phyloP scores from a whole-genome alignment of 2,113 vertebrate genomes.

The Motacilla alba region DNA sequence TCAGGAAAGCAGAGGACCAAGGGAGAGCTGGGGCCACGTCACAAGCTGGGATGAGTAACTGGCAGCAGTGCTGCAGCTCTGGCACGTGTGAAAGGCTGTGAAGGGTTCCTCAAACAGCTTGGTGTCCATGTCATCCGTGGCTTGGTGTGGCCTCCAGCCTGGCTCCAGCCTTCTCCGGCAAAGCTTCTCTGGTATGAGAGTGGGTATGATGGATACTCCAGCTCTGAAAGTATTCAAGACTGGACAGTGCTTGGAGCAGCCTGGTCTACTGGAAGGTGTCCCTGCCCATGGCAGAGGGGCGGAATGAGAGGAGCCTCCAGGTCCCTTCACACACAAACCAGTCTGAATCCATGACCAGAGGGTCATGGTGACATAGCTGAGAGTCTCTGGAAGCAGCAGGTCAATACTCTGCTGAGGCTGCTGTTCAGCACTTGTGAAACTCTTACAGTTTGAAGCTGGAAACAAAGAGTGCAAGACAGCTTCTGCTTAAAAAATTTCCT shows the following conservation, averaged over 20 bases:
- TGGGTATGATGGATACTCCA: background rate
- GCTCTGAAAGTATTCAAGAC: background rate
- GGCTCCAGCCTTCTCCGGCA: background rate
- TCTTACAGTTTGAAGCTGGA: background rate
- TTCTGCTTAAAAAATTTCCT: constrained; percentile 21
- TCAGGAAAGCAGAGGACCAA: background rate
- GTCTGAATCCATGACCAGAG: background rate
- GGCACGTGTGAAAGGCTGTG: background rate
- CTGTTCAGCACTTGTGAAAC: background rate
- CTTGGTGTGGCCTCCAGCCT: background rate
- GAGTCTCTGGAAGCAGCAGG: background rate
- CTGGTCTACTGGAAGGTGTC: background rate
- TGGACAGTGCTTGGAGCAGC: background rate
- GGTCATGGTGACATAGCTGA: rapidly evolving
- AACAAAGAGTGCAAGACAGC: constrained; percentile 23
- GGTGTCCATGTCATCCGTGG: rapidly evolving
- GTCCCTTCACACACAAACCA: background rate
- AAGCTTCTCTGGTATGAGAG: background rate
- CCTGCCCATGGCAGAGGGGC: background rate
- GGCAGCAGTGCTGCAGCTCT: background rate
- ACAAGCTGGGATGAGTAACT: background rate
- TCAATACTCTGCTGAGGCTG: background rate
- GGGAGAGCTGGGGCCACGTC: background rate
- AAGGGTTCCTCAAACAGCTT: background rate
- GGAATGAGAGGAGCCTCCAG: background rate